Conservation (phyloP, 2,888 invertebrate genomes). For the Geophilus truncorum region DNA sequence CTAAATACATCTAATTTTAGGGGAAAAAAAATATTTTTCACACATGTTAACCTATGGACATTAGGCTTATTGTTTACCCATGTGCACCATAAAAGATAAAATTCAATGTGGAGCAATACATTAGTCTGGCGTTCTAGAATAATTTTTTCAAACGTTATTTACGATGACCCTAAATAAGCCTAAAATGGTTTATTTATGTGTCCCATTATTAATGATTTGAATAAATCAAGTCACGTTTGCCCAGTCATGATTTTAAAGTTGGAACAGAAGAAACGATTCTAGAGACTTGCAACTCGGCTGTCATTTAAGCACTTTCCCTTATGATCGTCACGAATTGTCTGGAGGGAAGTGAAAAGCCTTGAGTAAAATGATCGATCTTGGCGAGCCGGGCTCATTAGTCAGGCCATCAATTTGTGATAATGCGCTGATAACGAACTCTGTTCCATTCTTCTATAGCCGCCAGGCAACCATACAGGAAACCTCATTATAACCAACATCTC, state of each 20-base stretch:
- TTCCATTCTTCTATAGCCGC: background rate
- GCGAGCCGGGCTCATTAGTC: conserved; percentile 22
- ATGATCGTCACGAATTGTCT: conserved; percentile 1
- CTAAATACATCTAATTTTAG: too few species aligned
- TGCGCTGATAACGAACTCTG: conserved; percentile 19
- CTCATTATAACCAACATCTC: conserved; percentile 3
- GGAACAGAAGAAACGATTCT: background rate
- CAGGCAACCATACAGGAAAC: conserved; percentile 17
- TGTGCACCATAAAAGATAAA: too few species aligned
- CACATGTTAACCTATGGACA: background rate
- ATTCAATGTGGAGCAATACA: too few species aligned
- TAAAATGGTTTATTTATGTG: background rate
- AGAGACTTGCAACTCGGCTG: background rate
- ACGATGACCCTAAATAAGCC: too few species aligned
- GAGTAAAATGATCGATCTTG: conserved; percentile 20
- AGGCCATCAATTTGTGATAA: conserved; percentile 25
- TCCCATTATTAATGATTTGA: background rate
- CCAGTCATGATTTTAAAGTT: background rate
- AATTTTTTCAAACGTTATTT: too few species aligned
- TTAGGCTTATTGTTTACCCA: background rate
- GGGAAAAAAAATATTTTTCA: too few species aligned
- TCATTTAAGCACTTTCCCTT: background rate
- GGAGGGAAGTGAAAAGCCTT: conserved; percentile 7
- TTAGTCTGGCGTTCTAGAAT: too few species aligned
- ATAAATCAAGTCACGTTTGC: conserved; percentile 17